Base-by-base conservation (phyloP, 2,888 invertebrate species). In the Camptogramma bilineatum region DNA sequence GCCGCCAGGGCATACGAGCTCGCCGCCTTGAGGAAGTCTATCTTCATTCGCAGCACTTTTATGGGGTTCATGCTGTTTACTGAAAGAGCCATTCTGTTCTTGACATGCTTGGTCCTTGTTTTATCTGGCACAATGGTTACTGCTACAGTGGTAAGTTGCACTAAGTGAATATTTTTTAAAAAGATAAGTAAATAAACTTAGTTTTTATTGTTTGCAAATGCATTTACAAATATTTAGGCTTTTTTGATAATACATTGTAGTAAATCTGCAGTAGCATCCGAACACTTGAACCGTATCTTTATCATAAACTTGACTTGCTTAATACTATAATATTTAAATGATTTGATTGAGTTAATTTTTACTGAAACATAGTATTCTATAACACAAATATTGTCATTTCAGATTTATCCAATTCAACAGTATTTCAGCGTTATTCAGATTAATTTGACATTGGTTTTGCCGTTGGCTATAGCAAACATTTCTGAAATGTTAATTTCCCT, bases 51-150 rank as follows among this genome's bases (percentile, higher is more conserved):
- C 68, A 96, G 95, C 54, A 83, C 95, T 42, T 94, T 95, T 63
- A 91, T 96, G 79, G 95, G 96, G 0, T 96, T 96, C 74, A 95
- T 96, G 80, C 91, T 97, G 68, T 96, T 96, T 73, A 95, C 96
- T 0, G 95, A 96, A 56, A 95, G 97, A 77, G 86, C 95, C 2
- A 95, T 96, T 0, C 88, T 97, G 46, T 96, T 96, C 76, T 74
- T 96, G 4, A 96, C 96, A 1, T 77, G 86, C 17, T 76, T 93
- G 66, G 85, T 84, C 1, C 81, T 91, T 2, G 77, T 87, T 1
- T 80, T 92, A 2, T 80, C 82, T 18, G 91, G 88, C 0, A 77
- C 75, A 7, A 77, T 86, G 79, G 81, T 92, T 9, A 86, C 86
- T 16, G 92, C 92, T 13, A 85, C 88, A 21, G 72, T 81, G 80